phyloP scores from a whole-genome alignment of 2,888 invertebrate genomes.

The Cheilosia impressa region DNA sequence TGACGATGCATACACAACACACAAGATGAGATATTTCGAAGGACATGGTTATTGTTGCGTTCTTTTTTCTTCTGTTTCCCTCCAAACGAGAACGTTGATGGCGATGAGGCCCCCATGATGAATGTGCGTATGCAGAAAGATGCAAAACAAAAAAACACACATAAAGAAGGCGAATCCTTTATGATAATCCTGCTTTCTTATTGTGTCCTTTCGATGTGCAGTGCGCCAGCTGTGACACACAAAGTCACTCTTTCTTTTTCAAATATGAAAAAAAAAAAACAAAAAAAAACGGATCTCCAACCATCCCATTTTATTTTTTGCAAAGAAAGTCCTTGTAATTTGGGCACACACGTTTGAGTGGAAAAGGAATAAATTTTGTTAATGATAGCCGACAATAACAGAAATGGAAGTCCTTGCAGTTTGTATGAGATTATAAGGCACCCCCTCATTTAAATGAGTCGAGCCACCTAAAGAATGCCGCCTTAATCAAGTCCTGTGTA shows the following conservation, averaged over 20 bases:
- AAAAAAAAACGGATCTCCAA: not conserved
- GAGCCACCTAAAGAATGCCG: conserved; percentile 17
- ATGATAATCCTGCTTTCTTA: conserved; percentile 30
- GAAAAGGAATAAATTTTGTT: conserved; percentile 34
- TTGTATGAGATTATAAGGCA: conserved; percentile 37
- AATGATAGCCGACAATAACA: conserved; percentile 16
- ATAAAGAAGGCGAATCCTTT: conserved; percentile 20
- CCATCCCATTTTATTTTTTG: not conserved
- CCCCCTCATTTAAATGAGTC: conserved; percentile 3
- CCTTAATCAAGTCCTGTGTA: conserved; percentile 53
- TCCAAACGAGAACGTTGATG: conserved; percentile 16
- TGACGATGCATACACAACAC: conserved; percentile 42
- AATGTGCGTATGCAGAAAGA: conserved; percentile 28
- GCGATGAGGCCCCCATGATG: conserved; percentile 21
- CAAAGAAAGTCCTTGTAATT: conserved; percentile 60
- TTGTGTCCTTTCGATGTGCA: conserved; percentile 30
- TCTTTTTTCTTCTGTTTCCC: conserved; percentile 3
- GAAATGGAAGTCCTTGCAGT: not conserved
- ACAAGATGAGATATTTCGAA: conserved; percentile 56
- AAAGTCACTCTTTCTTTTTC: conserved; percentile 36
- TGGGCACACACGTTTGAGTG: conserved; percentile 9
- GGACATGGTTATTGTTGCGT: conserved; percentile 64
- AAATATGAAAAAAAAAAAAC: conserved; percentile 3
- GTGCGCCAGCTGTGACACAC: conserved; percentile 22
- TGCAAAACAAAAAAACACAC: not conserved